Evolutionary conservation across 1,140 invertebrate genomes (phyloP), one percentile per base, ranked within the genome.

Genomic region (Neodiprion pinetum): DNA sequence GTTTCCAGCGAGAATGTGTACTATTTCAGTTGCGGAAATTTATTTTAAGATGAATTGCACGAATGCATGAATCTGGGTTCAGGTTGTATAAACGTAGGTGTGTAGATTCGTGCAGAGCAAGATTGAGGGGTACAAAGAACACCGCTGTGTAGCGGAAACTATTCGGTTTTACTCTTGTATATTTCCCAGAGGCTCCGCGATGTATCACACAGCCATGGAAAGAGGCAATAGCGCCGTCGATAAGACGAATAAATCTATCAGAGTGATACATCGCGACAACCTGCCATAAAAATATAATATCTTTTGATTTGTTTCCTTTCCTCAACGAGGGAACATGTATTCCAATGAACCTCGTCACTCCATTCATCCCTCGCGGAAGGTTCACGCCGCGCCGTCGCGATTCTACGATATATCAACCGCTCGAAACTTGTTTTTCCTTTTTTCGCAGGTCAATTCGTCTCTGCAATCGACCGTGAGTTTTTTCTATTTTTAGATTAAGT

Each of bases 111-210:
- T 5, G 28, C 1, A 40, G 28, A 40, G 28, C 28, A 61, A 61
- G 53, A 61, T 61, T 61, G n/a, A 12, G 53, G 53, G n/a, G 53
- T 9, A 61, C 53, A 61, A 61, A 61, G 53, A 70, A 61, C 68
- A 40, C 67, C 11, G 40, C 23, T 7, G 72, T 73, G 47, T 70
- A 50, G 49, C 50, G 70, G 74, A 80, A 75, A 77, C 79, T 76
- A 78, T 82, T 82, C 77, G 77, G 81, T 77, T 82, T 81, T 74
- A 69, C 68, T 76, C 76, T 75, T 80, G 79, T 78, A 77, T 82
- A 82, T 82, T 82, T 82, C 81, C 81, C 81, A 81, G 75, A 80
- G 81, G 81, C 79, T 78, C 77, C 75, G 75, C 65, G 70, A 76
- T 80, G 76, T 77, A 77, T 81, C 79, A 76, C 76, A 67, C 65